Base-by-base conservation (phyloP, 2,113 vertebrate genomes). In the Pelvicachromis taeniatus region DNA sequence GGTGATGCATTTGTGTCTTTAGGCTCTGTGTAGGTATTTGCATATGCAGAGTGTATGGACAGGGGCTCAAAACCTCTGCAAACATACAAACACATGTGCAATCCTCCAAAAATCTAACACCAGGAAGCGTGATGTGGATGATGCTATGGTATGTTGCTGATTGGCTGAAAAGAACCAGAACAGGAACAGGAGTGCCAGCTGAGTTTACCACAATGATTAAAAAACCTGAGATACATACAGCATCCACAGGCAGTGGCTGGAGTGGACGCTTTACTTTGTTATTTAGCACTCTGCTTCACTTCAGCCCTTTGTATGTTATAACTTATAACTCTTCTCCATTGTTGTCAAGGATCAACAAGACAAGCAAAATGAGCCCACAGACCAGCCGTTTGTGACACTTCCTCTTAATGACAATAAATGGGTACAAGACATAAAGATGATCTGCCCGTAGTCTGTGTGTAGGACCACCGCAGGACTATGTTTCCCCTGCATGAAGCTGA, bases 1-100 rank as follows among this genome's bases (percentile, higher is more conserved):
- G 23, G 42, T 48, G 14, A 26, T 19, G 35, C 63, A 23, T 68
- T 73, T 73, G 40, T 29, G 9, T 48, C 65, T 26, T 26, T 45
- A 68, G 38, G 38, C 21, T 26, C 40, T 0, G 65, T 0, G 40
- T 29, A 48, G 40, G 23, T 1, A 73, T 70, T 48, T 48, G 40
- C 14, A 45, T 0, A 29, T 0, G 0, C 65, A 3, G 14, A 48
- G 65, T 10, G 23, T 6, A 17, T 1, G 1, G 65, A 73, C 23
- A 70, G 9, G 9, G 56, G 16, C 33, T 59, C 3, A 33, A 17
- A 63, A 50, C 7, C n/a, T 42, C 42, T 42, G n/a, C 38, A 23
- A n/a, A 23, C 35, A 45, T 45, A 5, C 42, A 38, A 38, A 9
- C 35, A 6, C 13, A 14, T 23, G 35, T 23, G n/a, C 35, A 1